Percentiles rank a stretch among this genome's conserved stretches.
Conservation (phyloP, 1,140 invertebrate genomes). For the Drosophila dunni region DNA sequence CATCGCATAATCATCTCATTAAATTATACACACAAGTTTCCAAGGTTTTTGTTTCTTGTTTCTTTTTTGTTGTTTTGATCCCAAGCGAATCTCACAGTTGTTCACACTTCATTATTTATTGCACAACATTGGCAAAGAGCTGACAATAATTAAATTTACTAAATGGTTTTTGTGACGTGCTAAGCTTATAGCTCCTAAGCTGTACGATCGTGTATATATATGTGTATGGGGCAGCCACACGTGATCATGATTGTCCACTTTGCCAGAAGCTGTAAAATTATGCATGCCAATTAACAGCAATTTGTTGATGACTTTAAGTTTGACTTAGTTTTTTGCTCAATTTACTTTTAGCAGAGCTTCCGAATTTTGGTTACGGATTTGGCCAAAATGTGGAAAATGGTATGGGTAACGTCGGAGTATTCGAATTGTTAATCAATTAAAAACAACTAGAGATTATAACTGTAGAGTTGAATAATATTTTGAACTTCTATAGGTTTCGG, state of each 20-base stretch:
- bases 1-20: conserved; percentile 11
- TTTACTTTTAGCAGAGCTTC: too few relatives aligned
- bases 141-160: conserved; percentile 73
- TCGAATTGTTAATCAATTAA: too few relatives aligned
- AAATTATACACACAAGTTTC: neutral
- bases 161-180: conserved; percentile 55
- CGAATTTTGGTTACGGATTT: too few relatives aligned
- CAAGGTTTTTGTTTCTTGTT: too few relatives aligned
- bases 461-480: too few relatives aligned
- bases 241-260: conserved; percentile 58
- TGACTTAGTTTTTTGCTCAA: too few relatives aligned
- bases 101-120: conserved; percentile 58
- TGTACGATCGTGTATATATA: neutral
- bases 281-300: conserved; percentile 50
- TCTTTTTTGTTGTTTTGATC: neutral
- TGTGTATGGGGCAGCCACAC: conserved; percentile 36
- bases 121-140: conserved; percentile 53
- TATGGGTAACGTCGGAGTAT: too few relatives aligned
- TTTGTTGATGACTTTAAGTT: conserved; percentile 21
- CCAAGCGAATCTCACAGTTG: conserved; percentile 21
- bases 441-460: too few relatives aligned
- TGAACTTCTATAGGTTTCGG: too few relatives aligned
- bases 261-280: conserved; percentile 55
- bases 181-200: neutral
- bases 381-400: too few relatives aligned